Conservation (phyloP, 2,797 vertebrate species). For the Karalla daura region DNA sequence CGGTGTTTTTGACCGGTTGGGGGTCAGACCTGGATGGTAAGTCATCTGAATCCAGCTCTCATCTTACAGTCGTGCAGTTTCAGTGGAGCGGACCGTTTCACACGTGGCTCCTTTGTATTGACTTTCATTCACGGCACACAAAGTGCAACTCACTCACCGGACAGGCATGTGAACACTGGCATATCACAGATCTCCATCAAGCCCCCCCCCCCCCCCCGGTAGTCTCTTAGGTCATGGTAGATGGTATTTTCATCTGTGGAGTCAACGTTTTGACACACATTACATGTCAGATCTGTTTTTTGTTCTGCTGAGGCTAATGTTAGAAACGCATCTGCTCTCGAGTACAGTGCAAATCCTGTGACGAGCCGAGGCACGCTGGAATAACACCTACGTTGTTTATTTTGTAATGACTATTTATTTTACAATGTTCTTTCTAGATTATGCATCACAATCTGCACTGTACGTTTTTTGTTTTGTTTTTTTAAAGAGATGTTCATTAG, state of each 20-base stretch:
- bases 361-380: conserved; percentile 37
- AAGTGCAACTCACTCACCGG: conserved; percentile 37
- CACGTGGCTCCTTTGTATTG: conserved; percentile 22
- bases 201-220: too few species aligned
- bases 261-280: conserved; percentile 50
- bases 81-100: conserved; percentile 23
- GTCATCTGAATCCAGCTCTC: conserved; percentile 21
- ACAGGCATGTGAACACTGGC: conserved; percentile 34
- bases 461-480: too few species aligned
- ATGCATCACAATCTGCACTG: conserved; percentile 33
- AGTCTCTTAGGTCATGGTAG: conserved; percentile 19
- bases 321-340: conserved; percentile 28
- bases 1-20: conserved; percentile 25
- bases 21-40: conserved; percentile 47
- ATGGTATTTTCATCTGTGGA: conserved; percentile 22
- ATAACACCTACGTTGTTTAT: conserved; percentile 60
- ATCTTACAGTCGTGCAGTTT: conserved; percentile 16
- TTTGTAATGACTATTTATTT: conserved; percentile 65
- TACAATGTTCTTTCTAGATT: conserved; percentile 50
- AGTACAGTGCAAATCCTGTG: conserved; percentile 35
- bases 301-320: conserved; percentile 16
- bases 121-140: conserved; percentile 33
- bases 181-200: conserved; percentile 25
- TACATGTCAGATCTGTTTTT: conserved; percentile 43
- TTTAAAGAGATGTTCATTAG: conserved; percentile 51